These are phyloP conservation scores for Lepidothrix coronata DNA, from an alignment of 2,113 vertebrate genomes.

Conservation along the genomic window DNA sequence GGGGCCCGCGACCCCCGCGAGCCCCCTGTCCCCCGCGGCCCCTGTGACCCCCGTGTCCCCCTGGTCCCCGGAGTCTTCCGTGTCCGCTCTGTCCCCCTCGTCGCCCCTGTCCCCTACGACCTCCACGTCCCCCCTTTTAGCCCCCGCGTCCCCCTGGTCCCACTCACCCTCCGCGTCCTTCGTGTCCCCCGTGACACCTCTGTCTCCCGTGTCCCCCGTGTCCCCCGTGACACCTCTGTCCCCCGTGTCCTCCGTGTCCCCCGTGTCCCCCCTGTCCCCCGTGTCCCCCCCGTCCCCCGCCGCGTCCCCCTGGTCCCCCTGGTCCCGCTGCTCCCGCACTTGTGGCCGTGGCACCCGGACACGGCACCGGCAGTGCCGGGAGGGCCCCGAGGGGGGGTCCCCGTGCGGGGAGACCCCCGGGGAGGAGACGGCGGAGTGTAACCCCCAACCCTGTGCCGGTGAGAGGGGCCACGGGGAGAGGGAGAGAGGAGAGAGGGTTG, in stretches of 20 bases:
- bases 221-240: neutral
- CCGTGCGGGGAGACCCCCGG: neutral
- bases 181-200: neutral
- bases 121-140: neutral
- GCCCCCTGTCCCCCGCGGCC: neutral
- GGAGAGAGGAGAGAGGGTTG: too few relatives aligned
- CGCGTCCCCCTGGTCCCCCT: conserved; percentile 75
- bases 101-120: too few relatives aligned
- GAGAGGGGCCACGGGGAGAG: neutral
- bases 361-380: conserved; percentile 74
- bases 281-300: neutral
- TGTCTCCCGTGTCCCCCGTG: too few relatives aligned
- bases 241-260: neutral
- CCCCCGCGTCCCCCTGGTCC: neutral
- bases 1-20: neutral
- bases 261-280: neutral
- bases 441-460: conserved; percentile 75
- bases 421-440: conserved; percentile 67
- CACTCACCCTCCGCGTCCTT: too few relatives aligned
- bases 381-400: neutral
- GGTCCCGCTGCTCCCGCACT: conserved; percentile 80
- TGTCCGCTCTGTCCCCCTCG: neutral
- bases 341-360: conserved; percentile 76
- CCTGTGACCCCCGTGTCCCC: neutral
- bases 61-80: neutral